A percentile compares a stretch with the other conserved stretches of the same genome.
Evolutionary conservation across 2,113 vertebrate species (phyloP).

Genomic region (Salvelinus fontinalis): DNA sequence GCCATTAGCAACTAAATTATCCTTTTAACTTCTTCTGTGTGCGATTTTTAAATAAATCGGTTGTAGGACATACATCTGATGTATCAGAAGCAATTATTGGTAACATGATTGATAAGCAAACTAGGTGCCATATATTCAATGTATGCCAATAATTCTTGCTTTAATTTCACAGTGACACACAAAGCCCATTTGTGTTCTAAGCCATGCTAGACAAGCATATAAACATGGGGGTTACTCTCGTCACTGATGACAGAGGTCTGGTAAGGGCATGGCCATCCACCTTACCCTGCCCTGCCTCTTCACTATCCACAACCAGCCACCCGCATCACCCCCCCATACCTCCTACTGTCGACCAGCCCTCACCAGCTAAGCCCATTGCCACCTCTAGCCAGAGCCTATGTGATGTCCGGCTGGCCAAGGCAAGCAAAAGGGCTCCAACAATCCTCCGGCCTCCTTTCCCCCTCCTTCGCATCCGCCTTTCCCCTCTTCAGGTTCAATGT

Average conservation of each 20-base stretch:
- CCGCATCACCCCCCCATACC: neutral
- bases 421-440: constrained; percentile 28
- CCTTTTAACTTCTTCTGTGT: too few relatives aligned
- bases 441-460: neutral
- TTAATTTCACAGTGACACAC: too few relatives aligned
- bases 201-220: neutral
- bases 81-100: too few relatives aligned
- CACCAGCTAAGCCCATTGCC: constrained; percentile 38
- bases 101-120: too few relatives aligned
- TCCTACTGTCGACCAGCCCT: neutral
- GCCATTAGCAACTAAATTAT: too few relatives aligned
- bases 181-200: neutral
- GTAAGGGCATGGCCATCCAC: neutral
- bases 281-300: neutral
- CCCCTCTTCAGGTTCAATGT: constrained; percentile 23
- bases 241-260: neutral
- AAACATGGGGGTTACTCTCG: neutral
- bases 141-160: too few relatives aligned
- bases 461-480: neutral
- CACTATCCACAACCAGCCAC: neutral
- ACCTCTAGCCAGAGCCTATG: constrained; percentile 43
- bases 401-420: constrained; percentile 19
- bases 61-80: too few relatives aligned
- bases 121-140: too few relatives aligned
- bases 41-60: too few relatives aligned